Percentiles rank a stretch among this genome's conserved stretches.
These are phyloP conservation scores for Hydrochoerus hydrochaeris DNA, from an alignment of 2,113 vertebrate genomes.

Conservation along the genomic window DNA sequence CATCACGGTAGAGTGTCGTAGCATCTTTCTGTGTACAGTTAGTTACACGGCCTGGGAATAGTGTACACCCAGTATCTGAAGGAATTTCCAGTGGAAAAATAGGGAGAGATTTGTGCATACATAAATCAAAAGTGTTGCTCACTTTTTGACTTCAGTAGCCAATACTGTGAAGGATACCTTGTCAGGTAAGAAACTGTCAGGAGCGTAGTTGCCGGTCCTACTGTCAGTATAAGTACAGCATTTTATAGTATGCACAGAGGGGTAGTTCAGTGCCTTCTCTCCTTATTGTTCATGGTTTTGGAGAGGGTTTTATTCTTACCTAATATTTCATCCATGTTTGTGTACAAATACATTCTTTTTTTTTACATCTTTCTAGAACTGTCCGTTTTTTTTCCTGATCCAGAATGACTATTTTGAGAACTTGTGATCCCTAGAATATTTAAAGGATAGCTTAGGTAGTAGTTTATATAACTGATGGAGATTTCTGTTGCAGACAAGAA, in stretches of 20 bases:
- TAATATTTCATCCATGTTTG: background rate
- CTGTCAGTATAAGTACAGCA: background rate
- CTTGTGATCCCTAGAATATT: background rate
- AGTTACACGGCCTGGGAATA: background rate
- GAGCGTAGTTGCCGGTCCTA: background rate
- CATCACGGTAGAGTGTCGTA: background rate
- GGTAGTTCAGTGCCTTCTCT: background rate
- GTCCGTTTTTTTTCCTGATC: background rate
- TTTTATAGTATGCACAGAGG: background rate
- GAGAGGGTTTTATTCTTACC: slow-evolving; percentile 7
- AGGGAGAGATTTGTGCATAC: background rate
- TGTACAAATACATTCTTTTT: background rate
- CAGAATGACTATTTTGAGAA: background rate
- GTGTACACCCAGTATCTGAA: background rate
- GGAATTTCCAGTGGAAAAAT: background rate
- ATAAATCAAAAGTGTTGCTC: slow-evolving; percentile 27
- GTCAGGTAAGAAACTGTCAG: slow-evolving; percentile 4
- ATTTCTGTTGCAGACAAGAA: background rate
- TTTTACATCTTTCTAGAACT: slow-evolving; percentile 10
- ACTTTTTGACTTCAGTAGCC: slow-evolving; percentile 15
- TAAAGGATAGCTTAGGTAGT: background rate
- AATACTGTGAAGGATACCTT: background rate
- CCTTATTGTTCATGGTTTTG: background rate
- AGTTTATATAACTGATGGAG: background rate
- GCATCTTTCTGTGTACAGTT: background rate